Percentiles rank a stretch among this genome's conserved stretches.
Conservation (phyloP, 2,888 invertebrate species). For the Tipula vernalis region DNA sequence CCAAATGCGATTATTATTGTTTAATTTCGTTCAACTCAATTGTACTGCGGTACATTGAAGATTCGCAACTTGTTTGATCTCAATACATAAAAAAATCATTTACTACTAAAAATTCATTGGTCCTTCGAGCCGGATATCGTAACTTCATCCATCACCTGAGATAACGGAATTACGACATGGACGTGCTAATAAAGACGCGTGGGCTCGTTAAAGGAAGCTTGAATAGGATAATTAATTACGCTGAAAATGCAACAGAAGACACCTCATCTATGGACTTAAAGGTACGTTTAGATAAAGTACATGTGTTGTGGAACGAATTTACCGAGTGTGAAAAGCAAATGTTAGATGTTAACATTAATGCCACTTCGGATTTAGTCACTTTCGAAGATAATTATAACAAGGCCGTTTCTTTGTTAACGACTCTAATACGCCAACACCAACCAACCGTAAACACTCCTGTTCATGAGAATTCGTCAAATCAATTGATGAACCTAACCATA, state of each 20-base stretch:
- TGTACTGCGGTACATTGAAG: too few relatives aligned
- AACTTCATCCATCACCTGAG: too few relatives aligned
- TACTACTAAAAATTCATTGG: too few relatives aligned
- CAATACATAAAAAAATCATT: too few relatives aligned
- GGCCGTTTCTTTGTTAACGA: neutral
- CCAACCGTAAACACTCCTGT: neutral
- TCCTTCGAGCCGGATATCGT: too few relatives aligned
- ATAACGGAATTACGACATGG: too few relatives aligned
- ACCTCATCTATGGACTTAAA: neutral
- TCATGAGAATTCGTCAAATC: neutral
- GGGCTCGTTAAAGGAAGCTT: neutral
- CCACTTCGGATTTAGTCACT: neutral
- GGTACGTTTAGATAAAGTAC: neutral
- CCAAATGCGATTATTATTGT: too few relatives aligned
- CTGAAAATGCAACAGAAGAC: neutral
- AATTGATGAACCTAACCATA: neutral
- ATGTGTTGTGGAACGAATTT: neutral
- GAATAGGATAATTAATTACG: neutral
- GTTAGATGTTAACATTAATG: neutral
- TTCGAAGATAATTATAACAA: neutral
- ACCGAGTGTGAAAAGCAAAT: neutral
- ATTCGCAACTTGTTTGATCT: too few relatives aligned
- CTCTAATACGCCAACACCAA: neutral
- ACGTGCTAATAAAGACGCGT: too few relatives aligned
- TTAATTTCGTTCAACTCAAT: too few relatives aligned